These are phyloP conservation scores for Clistopyga incitator DNA, from an alignment of 2,888 invertebrate species.

Conservation along the genomic window DNA sequence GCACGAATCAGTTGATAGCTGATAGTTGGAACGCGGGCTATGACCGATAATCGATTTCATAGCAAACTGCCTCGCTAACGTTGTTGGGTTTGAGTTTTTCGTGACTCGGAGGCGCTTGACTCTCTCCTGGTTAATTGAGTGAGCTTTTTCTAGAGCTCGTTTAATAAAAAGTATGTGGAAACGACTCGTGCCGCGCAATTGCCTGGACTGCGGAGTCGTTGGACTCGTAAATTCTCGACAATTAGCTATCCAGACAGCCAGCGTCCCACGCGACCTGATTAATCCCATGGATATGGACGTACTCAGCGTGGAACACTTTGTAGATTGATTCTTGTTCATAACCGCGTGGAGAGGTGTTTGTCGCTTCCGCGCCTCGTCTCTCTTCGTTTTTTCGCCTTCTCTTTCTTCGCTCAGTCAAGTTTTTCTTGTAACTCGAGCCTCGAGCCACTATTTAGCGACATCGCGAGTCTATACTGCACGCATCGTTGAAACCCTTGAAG, in stretches of 20 bases:
- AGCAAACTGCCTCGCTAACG: conserved; percentile 15
- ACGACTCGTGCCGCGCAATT: conserved; percentile 30
- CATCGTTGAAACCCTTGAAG: conserved; percentile 62
- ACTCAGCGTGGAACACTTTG: conserved; percentile 7
- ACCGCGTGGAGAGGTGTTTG: conserved; percentile 33
- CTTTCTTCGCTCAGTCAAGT: conserved; percentile 15
- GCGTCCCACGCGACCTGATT: conserved; percentile 66
- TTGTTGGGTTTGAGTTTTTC: conserved; percentile 15
- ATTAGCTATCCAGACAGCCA: conserved; percentile 63
- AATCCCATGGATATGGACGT: conserved; percentile 29
- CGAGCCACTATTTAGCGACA: conserved; percentile 51
- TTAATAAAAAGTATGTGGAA: conserved; percentile 16
- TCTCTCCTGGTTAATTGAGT: background rate
- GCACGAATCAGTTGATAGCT: conserved; percentile 22
- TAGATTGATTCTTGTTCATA: conserved; percentile 37
- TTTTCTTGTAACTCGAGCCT: conserved; percentile 47
- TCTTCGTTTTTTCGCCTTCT: background rate
- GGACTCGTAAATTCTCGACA: conserved; percentile 64
- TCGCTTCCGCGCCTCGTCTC: conserved; percentile 30
- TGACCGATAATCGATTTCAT: conserved; percentile 55
- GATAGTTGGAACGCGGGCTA: conserved; percentile 12
- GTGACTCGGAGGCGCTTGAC: background rate
- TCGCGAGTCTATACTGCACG: conserved; percentile 46
- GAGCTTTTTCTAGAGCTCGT: background rate
- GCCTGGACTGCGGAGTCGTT: conserved; percentile 60